phyloP scores from a whole-genome alignment of 1,140 invertebrate genomes.

The Cyphomyrmex costatus region DNA sequence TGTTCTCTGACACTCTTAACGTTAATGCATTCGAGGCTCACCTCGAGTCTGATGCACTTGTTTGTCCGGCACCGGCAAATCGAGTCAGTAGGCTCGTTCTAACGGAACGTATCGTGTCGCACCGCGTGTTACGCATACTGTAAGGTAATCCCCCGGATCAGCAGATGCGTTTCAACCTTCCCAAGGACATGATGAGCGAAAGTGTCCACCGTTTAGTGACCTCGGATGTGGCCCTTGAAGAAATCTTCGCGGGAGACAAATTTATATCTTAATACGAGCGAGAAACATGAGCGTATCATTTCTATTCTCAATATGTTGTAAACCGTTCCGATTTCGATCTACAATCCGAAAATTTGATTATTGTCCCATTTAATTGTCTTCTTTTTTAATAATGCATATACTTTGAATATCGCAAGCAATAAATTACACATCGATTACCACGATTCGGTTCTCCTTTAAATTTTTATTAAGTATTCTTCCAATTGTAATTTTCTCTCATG shows the following conservation, averaged over 20 bases:
- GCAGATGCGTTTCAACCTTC: constrained; percentile 58
- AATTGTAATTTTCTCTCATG: neutral
- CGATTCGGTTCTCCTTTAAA: neutral
- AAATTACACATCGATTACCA: neutral
- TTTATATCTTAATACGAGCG: neutral
- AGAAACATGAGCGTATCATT: neutral
- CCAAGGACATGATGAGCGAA: constrained; percentile 66
- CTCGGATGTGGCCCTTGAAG: neutral
- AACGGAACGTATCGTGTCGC: constrained; percentile 71
- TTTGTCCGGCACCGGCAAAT: constrained; percentile 53
- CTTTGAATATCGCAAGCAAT: neutral
- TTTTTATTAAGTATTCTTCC: neutral
- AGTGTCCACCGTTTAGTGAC: constrained; percentile 50
- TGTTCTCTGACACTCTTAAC: constrained; percentile 1
- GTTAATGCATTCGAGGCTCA: neutral
- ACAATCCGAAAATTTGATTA: neutral
- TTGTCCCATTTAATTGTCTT: neutral
- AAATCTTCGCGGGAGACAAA: neutral
- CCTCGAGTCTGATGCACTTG: constrained; percentile 51
- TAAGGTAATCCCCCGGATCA: constrained; percentile 69
- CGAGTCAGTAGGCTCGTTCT: constrained; percentile 74
- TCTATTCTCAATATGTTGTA: neutral
- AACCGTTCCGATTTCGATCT: neutral
- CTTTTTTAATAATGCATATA: neutral
- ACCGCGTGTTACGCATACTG: constrained; percentile 72